A percentile compares a stretch with the other conserved stretches of the same genome.
Conservation (phyloP, 2,797 vertebrate species). For the Hippocampus kuda region DNA sequence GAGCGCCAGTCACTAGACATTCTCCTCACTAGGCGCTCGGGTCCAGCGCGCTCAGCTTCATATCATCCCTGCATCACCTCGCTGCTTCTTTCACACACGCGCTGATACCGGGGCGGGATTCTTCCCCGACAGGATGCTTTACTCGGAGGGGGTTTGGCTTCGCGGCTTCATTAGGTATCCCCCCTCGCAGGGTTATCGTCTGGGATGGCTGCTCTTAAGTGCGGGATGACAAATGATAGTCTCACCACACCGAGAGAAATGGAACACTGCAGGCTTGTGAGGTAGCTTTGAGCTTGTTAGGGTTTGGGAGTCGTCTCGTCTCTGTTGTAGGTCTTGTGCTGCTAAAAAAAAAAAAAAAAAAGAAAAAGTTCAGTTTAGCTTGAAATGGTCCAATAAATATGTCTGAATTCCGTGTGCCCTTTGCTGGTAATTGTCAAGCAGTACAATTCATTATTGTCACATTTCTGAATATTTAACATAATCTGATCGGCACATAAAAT, state of each 20-base stretch:
- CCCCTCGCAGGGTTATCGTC: conserved; percentile 30
- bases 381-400: neutral
- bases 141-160: conserved; percentile 29
- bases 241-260: conserved; percentile 7
- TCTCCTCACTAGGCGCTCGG: conserved; percentile 37
- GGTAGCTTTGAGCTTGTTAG: neutral
- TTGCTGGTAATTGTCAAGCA: neutral
- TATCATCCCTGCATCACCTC: conserved; percentile 49
- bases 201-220: conserved; percentile 26
- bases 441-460: neutral
- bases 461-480: too few relatives aligned
- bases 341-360: neutral
- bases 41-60: conserved; percentile 35
- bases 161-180: conserved; percentile 47
- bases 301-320: neutral
- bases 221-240: conserved; percentile 40
- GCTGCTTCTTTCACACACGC: conserved; percentile 31
- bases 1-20: conserved; percentile 64
- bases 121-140: conserved; percentile 41
- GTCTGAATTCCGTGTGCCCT: neutral
- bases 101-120: conserved; percentile 32
- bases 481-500: neutral
- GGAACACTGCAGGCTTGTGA: neutral
- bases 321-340: neutral
- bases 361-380: neutral